Conservation (phyloP, 2,797 vertebrate species). For the Rhabdophis nuchalis region DNA sequence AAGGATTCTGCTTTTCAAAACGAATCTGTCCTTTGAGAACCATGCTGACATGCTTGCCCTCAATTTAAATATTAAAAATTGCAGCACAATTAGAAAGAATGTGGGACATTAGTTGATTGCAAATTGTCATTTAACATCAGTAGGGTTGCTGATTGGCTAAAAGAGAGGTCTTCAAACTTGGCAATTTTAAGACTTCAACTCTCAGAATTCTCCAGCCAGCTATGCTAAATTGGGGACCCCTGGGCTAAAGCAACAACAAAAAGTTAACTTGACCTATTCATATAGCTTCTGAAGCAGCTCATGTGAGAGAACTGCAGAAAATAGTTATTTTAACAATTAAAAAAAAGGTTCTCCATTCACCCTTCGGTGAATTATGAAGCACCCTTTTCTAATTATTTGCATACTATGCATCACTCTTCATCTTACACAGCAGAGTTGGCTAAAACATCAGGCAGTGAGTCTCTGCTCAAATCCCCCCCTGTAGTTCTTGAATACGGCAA, state of each 20-base stretch:
- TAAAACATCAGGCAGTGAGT: not conserved
- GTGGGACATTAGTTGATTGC: not conserved
- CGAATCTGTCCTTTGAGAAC: not conserved
- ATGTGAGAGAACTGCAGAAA: not conserved
- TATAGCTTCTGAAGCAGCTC: not conserved
- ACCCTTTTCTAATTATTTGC: not conserved
- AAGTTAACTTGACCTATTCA: not conserved
- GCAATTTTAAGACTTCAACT: too few species aligned
- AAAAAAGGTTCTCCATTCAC: not conserved
- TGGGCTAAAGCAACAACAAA: not conserved
- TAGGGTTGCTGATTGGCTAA: not conserved
- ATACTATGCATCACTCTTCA: not conserved
- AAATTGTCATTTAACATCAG: not conserved
- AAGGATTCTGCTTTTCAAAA: not conserved
- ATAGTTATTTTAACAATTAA: not conserved
- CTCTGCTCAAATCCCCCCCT: not conserved
- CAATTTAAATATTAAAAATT: not conserved
- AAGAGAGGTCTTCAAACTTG: not conserved
- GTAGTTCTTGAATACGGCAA: not conserved
- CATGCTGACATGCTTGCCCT: not conserved
- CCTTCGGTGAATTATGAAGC: not conserved
- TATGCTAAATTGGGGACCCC: too few species aligned
- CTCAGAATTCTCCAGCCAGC: too few species aligned
- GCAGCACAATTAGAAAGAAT: not conserved
- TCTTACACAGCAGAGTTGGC: not conserved